A percentile compares a stretch with the other conserved stretches of the same genome.
These are phyloP conservation scores for Myotis pilosus DNA, from an alignment of 2,797 vertebrate genomes.

Conservation along the genomic window DNA sequence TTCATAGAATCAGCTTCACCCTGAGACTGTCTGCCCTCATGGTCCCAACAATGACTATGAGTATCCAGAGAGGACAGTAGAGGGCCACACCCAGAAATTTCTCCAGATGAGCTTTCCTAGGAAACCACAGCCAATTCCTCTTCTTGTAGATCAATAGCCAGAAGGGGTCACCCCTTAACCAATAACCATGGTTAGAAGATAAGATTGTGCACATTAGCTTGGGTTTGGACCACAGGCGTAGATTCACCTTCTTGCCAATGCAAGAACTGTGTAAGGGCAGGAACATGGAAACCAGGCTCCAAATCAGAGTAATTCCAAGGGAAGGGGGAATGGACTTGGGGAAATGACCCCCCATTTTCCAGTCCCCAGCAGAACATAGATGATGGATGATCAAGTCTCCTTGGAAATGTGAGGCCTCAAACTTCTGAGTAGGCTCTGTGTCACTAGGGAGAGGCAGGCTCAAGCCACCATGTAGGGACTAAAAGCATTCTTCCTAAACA, in stretches of 20 bases:
- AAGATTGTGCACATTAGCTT: background rate
- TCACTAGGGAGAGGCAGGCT: background rate
- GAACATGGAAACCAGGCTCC: background rate
- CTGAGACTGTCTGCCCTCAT: background rate
- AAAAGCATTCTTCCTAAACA: conserved; percentile 23
- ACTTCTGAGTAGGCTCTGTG: background rate
- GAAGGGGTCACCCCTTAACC: background rate
- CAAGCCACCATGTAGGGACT: background rate
- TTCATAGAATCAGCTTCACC: background rate
- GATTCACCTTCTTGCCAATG: background rate
- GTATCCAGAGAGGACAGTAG: background rate
- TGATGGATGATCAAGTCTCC: background rate
- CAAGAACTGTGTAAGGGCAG: background rate
- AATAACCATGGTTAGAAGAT: background rate
- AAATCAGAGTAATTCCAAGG: background rate
- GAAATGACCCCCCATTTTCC: background rate
- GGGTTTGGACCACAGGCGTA: background rate
- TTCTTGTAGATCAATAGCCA: background rate
- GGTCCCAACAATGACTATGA: background rate
- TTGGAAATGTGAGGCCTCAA: background rate
- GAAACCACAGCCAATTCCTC: background rate
- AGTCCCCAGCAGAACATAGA: background rate
- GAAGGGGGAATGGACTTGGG: background rate
- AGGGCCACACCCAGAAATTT: background rate
- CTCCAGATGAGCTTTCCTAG: background rate